Base-by-base conservation (phyloP, 2,888 invertebrate genomes). In the Tetranychus truncatus region DNA sequence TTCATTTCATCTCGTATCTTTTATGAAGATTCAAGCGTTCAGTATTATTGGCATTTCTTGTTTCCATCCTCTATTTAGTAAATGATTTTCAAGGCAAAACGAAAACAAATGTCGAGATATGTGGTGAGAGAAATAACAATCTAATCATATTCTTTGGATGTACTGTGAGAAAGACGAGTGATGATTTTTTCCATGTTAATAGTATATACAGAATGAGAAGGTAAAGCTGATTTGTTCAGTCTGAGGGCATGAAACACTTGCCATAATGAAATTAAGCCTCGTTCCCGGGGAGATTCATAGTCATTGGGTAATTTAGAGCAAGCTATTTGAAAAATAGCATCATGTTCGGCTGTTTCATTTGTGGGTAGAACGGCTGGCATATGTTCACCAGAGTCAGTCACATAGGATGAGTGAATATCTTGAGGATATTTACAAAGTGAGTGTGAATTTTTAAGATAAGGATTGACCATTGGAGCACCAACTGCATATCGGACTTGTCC, bases 391-490 rank as follows among this genome's bases (percentile, higher is more conserved):
- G 15, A 66, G 65, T 73, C 45, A 67, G 18, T 73, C 20, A 24
- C 18, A 44, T 73, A 66, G n/a, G 71, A 72, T 65, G 74, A 21
- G 45, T 71, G 20, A 7, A 21, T 74, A 71, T 45, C 71, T 46
- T 74, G 71, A 44, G 72, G 44, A 45, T 69, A 18, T 74, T 66
- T 73, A 45, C 45, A 18, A 44, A 76, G 71, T 11, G 71, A 20
- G 45, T 78, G 75, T 3, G 89, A 86, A 81, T 91, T 92, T 74
- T 89, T 84, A 34, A 91, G 84, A 85, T 91, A 91, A 77, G 91
- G 90, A 83, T 92, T 91, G 0, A 90, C 88, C 74, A 90, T 85
- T 18, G 89, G 87, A 18, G 88, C 86, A 0, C 93, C 93, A 76
- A 92, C 86, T 78, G 90, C 89, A 82, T 91, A 89, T 80, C 88